Base-by-base conservation (phyloP, 2,888 invertebrate genomes). In the Diaphora mendica region DNA sequence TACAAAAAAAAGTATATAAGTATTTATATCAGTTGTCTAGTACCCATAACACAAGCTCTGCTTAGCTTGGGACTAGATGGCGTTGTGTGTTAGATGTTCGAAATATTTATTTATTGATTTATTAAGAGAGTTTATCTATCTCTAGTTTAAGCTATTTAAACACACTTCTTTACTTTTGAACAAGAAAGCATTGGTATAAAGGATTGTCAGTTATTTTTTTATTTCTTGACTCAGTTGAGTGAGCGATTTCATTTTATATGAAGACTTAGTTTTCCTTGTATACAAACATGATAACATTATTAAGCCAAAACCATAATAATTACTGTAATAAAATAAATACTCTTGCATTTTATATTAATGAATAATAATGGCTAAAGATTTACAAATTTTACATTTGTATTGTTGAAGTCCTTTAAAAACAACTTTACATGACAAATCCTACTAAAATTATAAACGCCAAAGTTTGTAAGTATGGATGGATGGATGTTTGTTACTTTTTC, bases 211-310 rank as follows among this genome's bases (percentile, higher is more conserved):
- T 9, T 7, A 55, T 9, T 11, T n/a, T n/a, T 11, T 55, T 26
- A 26, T 13, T 13, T 26, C 26, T 26, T 59, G 51, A 15, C 13
- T 59, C 26, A 26, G 13, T 26, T 26, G 26, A 59, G 15, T 59
- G 11, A 59, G 26, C 26, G 11, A 59, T 59, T 59, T 26, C 13
- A 26, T 26, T 13, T 15, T 15, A 11, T 26, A 26, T 13, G 26
- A 59, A 11, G n/a, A 59, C 55, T n/a, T 59, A 59, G 26, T 59
- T 59, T 59, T 59, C 59, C 59, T 59, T 59, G n/a, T 59, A 26
- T 55, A 23, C 11, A 26, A 59, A n/a, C 26, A 59, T 59, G 13
- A 59, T 59, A 59, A 13, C 59, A 59, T 55, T 26, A 13, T 26
- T 59, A 59, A 26, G n/a, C 26, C 26, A 59, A 59, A 26, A 59